phyloP scores from a whole-genome alignment of 2,888 invertebrate species.

The Gortyna flavago region DNA sequence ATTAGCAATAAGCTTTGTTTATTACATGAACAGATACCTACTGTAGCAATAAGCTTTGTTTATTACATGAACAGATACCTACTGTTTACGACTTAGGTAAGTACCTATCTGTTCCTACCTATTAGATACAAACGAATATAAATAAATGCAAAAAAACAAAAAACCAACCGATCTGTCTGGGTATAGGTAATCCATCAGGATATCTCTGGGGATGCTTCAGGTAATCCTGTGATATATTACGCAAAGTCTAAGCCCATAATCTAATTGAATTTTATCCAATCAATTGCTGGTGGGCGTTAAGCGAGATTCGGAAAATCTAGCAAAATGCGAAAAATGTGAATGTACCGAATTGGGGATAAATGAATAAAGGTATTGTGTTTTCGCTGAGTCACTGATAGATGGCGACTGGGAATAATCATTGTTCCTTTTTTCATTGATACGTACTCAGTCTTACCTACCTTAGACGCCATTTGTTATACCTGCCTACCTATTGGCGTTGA shows the following conservation, averaged over 20 bases:
- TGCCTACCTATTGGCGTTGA: background rate
- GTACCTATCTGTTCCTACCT: too few species aligned
- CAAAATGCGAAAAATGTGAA: slow-evolving; percentile 47
- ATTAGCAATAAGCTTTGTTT: background rate
- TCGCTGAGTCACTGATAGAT: slow-evolving; percentile 27
- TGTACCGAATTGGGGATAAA: slow-evolving; percentile 48
- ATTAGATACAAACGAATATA: background rate
- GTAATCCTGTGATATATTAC: slow-evolving; percentile 43
- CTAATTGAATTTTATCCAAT: slow-evolving; percentile 69
- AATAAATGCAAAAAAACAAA: slow-evolving; percentile 6
- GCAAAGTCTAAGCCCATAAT: slow-evolving; percentile 6
- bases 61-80: background rate
- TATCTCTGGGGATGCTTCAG: slow-evolving; percentile 21
- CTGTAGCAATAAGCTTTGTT: background rate
- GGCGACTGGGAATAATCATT: slow-evolving; percentile 30
- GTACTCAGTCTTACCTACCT: too few species aligned
- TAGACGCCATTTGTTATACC: background rate
- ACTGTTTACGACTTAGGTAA: background rate
- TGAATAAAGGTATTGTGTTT: slow-evolving; percentile 49
- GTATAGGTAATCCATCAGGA: slow-evolving; percentile 27
- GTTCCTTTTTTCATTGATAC: slow-evolving; percentile 2
- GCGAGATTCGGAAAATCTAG: slow-evolving; percentile 30
- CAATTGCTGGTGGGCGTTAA: slow-evolving; percentile 52
- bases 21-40: background rate
- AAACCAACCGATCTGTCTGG: slow-evolving; percentile 12